Evolutionary conservation across 2,888 invertebrate species (phyloP), one percentile per base, ranked within the genome.

Genomic region (Trichacis sp.): DNA sequence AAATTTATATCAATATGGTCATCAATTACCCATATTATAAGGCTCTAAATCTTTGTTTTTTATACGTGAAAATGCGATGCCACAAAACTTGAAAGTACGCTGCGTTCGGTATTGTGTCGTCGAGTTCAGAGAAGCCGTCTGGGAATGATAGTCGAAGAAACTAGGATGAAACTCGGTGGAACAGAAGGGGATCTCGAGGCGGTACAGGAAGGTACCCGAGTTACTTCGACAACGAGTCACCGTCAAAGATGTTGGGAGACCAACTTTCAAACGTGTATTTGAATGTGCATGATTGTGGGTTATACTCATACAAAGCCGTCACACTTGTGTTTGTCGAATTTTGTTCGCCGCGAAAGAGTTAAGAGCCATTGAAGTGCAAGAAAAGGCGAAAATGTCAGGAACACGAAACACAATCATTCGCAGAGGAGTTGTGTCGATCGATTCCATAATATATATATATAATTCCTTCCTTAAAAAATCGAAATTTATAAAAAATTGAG

Each of bases 211-310:
- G n/a, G 29, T 47, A 8, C 14, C 29, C 2, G 46, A 47, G 46
- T 47, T 15, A n/a, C 29, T 47, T 29, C 46, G 46, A 24, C 46
- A 47, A 47, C 46, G 29, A 47, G 29, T 47, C 46, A 24, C 46
- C 29, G 24, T 47, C 29, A 47, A 47, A 5, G 14, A 24, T 29
- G 24, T 47, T 47, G 15, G 46, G 12, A 14, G 24, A 47, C 46
- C 8, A 29, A 47, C 46, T 14, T 24, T 24, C n/a, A 24, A 15
- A 20, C 3, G 11, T 4, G 24, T 24, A 47, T 47, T 47, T 47
- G 46, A 47, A 47, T 47, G 20, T 47, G 24, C 24, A 29, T 6
- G 46, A 47, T 47, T 47, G 24, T 24, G 15, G 20, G 24, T 47
- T 47, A 29, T 20, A 47, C 46, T 4, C 1, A 47, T n/a, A 47